Evolutionary conservation across 2,797 vertebrate species (phyloP).

Genomic region (Liparis tanakae): DNA sequence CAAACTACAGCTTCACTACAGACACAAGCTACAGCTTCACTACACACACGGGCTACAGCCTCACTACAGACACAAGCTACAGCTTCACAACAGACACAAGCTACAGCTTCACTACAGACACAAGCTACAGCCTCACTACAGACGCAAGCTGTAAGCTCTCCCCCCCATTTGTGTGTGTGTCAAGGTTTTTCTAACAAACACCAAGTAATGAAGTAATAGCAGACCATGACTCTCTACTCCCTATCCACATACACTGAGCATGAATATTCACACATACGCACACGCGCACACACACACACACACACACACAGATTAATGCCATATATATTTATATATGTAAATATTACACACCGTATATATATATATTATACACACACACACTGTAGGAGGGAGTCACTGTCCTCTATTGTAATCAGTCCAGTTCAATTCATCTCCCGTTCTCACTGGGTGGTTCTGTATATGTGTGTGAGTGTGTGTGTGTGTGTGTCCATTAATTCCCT

Average conservation of each 20-base stretch:
- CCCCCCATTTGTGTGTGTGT: constrained; percentile 10
- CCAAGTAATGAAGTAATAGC: constrained; percentile 55
- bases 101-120: too few species aligned
- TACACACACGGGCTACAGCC: too few species aligned
- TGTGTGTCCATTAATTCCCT: not conserved
- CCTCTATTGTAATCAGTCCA: constrained; percentile 62
- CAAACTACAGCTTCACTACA: too few species aligned
- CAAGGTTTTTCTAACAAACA: constrained; percentile 49
- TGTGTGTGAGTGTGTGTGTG: not conserved
- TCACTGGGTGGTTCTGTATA: constrained; percentile 5
- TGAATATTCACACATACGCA: constrained; percentile 73
- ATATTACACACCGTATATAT: constrained; percentile 23
- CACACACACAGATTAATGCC: constrained; percentile 12
- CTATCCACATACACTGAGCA: constrained; percentile 48
- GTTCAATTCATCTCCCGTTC: constrained; percentile 50
- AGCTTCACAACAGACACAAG: too few species aligned
- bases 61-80: too few species aligned
- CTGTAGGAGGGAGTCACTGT: constrained; percentile 45
- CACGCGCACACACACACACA: constrained; percentile 33
- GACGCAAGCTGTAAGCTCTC: too few species aligned
- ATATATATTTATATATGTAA: constrained; percentile 56
- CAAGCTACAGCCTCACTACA: too few species aligned
- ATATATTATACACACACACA: constrained; percentile 18
- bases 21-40: too few species aligned
- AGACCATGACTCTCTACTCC: constrained; percentile 49